Evolutionary conservation across 2,797 vertebrate species (phyloP).

Genomic region (Lates japonicus): DNA sequence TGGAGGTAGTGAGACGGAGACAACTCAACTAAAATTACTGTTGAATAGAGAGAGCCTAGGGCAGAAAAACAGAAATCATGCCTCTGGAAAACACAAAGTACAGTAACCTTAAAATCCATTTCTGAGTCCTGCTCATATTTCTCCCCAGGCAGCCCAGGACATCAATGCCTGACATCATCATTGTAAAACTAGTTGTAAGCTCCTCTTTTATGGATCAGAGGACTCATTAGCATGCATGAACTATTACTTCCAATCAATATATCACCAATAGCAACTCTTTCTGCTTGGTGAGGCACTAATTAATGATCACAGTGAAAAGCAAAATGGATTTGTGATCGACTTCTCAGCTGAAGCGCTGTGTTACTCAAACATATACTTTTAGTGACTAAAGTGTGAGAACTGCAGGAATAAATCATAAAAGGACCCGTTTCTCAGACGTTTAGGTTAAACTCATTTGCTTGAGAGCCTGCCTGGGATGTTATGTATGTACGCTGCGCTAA

Average conservation of each 20-base stretch:
- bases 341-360: constrained; percentile 38
- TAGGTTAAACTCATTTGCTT: constrained; percentile 43
- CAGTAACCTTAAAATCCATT: constrained; percentile 35
- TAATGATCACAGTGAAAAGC: constrained; percentile 80
- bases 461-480: constrained; percentile 16
- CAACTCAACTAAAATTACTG: constrained; percentile 33
- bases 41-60: constrained; percentile 9
- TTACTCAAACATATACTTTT: constrained; percentile 46
- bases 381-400: constrained; percentile 31
- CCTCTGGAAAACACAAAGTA: not conserved
- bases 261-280: constrained; percentile 76
- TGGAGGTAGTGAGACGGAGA: constrained; percentile 43
- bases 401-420: constrained; percentile 35
- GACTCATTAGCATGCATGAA: constrained; percentile 83
- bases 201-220: constrained; percentile 73
- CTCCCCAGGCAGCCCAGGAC: constrained; percentile 51
- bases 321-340: constrained; percentile 70
- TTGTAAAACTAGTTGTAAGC: constrained; percentile 73
- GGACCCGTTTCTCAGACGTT: not conserved
- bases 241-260: constrained; percentile 79
- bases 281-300: constrained; percentile 73
- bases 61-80: constrained; percentile 2
- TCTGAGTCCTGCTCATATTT: constrained; percentile 22
- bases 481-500: not conserved
- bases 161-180: constrained; percentile 65